A percentile compares a stretch with the other conserved stretches of the same genome.
Evolutionary conservation across 2,888 invertebrate species (phyloP).

Genomic region (Punctoribates punctum): DNA sequence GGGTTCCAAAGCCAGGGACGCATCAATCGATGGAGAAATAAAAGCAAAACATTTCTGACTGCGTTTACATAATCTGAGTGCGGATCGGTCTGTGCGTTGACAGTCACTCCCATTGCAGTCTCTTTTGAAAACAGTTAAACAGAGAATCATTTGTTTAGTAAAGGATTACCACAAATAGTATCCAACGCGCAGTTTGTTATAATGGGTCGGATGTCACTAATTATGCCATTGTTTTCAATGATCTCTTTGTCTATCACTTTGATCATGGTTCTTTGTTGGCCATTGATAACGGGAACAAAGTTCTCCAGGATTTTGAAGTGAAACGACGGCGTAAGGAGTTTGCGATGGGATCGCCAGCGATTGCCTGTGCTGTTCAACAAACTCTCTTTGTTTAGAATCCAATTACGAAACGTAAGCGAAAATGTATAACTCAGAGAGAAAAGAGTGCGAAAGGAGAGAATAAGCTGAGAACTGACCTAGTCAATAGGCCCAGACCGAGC

Average conservation of each 20-base stretch:
- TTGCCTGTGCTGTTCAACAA: constrained; percentile 11
- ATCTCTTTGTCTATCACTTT: background rate
- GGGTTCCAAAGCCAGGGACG: constrained; percentile 7
- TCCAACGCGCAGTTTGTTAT: constrained; percentile 34
- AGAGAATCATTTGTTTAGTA: background rate
- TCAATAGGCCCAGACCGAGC: constrained; percentile 40
- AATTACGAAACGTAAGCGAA: no score
- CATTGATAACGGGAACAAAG: constrained; percentile 40
- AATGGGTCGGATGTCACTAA: constrained; percentile 28
- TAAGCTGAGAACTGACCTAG: constrained; percentile 33
- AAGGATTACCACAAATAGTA: constrained; percentile 36
- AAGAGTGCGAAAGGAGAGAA: no score
- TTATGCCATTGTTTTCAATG: background rate
- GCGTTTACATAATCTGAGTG: constrained; percentile 23
- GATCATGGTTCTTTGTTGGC: constrained; percentile 31
- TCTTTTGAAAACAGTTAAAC: background rate
- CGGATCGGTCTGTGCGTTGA: constrained; percentile 39
- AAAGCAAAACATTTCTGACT: background rate
- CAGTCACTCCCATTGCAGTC: constrained; percentile 41
- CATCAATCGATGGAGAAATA: constrained; percentile 11
- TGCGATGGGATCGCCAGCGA: constrained; percentile 38
- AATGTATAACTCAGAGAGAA: no score
- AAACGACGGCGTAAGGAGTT: constrained; percentile 38
- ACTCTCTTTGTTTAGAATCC: background rate
- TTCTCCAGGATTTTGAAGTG: constrained; percentile 40